A percentile compares a stretch with the other conserved stretches of the same genome.
phyloP scores from a whole-genome alignment of 2,797 vertebrate species.

The Buceros bicornis region DNA sequence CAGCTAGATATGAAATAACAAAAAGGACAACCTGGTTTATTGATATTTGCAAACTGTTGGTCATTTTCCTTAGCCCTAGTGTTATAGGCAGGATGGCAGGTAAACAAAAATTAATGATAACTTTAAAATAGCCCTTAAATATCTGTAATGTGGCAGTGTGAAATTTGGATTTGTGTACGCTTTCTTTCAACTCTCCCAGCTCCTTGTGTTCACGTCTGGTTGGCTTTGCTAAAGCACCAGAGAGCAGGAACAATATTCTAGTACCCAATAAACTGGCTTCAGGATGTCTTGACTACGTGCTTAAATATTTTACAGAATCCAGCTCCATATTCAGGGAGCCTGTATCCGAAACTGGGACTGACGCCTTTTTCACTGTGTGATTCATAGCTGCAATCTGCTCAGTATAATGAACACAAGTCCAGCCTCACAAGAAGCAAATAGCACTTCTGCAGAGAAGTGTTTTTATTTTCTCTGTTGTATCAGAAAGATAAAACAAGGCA shows the following conservation, averaged over 20 bases:
- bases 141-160: fast-evolving
- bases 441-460: background rate
- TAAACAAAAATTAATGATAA: background rate
- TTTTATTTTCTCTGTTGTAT: background rate
- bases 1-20: background rate
- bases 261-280: background rate
- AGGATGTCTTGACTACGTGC: background rate
- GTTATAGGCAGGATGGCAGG: background rate
- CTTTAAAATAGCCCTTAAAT: background rate
- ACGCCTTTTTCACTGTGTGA: background rate
- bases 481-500: background rate
- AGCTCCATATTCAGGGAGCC: background rate
- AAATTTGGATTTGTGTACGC: background rate
- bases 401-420: background rate
- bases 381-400: background rate
- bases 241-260: background rate
- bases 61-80: background rate
- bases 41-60: background rate
- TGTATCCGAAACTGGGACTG: background rate
- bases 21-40: background rate
- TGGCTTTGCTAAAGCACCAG: background rate
- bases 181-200: background rate
- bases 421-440: background rate
- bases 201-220: background rate
- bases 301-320: background rate